A percentile compares a stretch with the other conserved stretches of the same genome.
Conservation (phyloP, 2,113 vertebrate species). For the Eretmochelys imbricata region DNA sequence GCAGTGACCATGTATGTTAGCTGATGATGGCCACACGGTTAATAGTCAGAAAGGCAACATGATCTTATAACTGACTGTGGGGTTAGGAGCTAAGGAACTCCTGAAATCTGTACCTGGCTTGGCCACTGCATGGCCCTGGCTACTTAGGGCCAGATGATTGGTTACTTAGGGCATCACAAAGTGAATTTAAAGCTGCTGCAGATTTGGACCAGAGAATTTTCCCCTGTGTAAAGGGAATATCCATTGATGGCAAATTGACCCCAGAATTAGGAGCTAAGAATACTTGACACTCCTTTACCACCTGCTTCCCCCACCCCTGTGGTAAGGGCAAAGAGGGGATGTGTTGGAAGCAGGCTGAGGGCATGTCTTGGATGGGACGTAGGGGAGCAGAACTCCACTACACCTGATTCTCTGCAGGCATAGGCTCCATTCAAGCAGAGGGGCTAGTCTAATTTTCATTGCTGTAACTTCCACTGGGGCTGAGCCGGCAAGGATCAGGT, state of each 20-base stretch:
- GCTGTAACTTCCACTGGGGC: slow-evolving; percentile 19
- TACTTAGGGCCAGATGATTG: background rate
- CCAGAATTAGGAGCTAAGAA: background rate
- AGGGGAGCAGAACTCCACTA: background rate
- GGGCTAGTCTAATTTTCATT: slow-evolving; percentile 46
- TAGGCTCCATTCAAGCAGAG: slow-evolving; percentile 29
- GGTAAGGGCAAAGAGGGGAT: background rate
- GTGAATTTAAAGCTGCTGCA: background rate
- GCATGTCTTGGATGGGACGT: background rate
- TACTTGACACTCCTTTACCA: background rate
- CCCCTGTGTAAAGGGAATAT: background rate
- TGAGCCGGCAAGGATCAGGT: slow-evolving; percentile 33
- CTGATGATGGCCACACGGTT: background rate
- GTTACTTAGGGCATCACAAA: background rate
- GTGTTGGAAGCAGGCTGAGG: background rate
- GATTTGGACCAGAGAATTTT: background rate
- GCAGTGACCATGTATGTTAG: background rate
- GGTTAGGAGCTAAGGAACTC: background rate
- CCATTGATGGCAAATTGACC: background rate
- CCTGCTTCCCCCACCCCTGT: background rate
- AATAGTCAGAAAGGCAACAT: background rate
- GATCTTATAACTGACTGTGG: background rate
- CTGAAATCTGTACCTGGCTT: background rate
- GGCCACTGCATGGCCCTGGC: background rate
- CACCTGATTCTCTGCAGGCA: background rate